Conservation (phyloP, 2,797 vertebrate species). For the Chrysolophus pictus region DNA sequence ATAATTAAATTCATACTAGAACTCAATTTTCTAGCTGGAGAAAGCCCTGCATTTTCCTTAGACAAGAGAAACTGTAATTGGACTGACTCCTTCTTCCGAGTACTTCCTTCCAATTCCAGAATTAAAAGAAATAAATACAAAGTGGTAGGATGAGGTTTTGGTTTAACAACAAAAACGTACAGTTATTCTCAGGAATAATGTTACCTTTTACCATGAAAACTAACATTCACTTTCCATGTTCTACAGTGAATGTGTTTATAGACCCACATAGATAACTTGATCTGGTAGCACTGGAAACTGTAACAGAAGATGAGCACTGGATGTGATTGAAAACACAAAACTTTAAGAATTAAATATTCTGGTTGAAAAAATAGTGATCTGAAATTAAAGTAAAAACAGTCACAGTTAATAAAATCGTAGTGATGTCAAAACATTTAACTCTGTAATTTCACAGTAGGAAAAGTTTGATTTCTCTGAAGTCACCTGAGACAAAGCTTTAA, state of each 20-base stretch:
- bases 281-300: neutral
- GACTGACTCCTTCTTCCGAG: neutral
- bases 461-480: neutral
- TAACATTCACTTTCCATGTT: neutral
- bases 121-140: neutral
- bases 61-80: neutral
- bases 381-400: neutral
- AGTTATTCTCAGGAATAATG: neutral
- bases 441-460: neutral
- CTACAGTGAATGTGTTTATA: neutral
- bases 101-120: neutral
- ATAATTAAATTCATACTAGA: slow-evolving; percentile 33
- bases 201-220: neutral
- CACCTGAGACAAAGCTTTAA: neutral
- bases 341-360: neutral
- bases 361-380: neutral
- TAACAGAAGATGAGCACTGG: neutral
- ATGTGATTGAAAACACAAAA: neutral
- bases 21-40: neutral
- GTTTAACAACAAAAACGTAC: neutral
- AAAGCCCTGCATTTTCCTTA: neutral
- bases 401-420: neutral
- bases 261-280: neutral
- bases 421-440: neutral
- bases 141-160: neutral